Base-by-base conservation (phyloP, 2,888 invertebrate genomes). In the Drosophila crucigera region DNA sequence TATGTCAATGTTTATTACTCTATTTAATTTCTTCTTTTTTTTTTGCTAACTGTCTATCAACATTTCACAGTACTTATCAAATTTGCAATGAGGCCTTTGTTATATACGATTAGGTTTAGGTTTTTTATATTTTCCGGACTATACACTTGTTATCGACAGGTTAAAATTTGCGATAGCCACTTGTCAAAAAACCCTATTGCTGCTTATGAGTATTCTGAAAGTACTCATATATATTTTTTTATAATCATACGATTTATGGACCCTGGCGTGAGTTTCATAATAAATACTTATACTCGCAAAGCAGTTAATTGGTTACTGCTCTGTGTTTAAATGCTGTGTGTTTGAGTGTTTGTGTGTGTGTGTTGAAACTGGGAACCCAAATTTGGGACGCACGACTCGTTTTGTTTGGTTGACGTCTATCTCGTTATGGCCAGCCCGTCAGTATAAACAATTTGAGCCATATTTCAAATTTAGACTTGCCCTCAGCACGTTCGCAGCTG, bases 241-340 rank as follows among this genome's bases (percentile, higher is more conserved):
- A 82, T 84, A 76, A 84, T 86, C 87, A 65, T 30, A 53, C 59
- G 78, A 84, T 86, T 86, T 84, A 82, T 73, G 71, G 56, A 30
- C 22, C 47, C 59, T 56, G 73, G 37, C 79, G 52, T 56, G 68
- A 56, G 67, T 56, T 66, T 41, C 64, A 60, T 55, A 61, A 68
- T 67, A 60, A 66, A 64, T 70, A 59, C 52, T 49, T 54, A 25
- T 39, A 39, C 43, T 47, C 47, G 33, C n/a, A 3, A n/a, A 30
- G 43, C 37, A 14, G 52, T 61, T 37, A 69, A 60, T 63, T 66
- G 66, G 37, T 50, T 62, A 54, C 41, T 31, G 35, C 47, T 53
- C 56, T 25, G 37, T 5, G 43, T 41, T 62, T 50, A 54, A 64
- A 37, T 39, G 31, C 16, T 25, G 14, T 35, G 14, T 33, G 1